A percentile compares a stretch with the other conserved stretches of the same genome.
These are phyloP conservation scores for Strigamia maritima DNA, from an alignment of 2,888 invertebrate species.

Conservation along the genomic window DNA sequence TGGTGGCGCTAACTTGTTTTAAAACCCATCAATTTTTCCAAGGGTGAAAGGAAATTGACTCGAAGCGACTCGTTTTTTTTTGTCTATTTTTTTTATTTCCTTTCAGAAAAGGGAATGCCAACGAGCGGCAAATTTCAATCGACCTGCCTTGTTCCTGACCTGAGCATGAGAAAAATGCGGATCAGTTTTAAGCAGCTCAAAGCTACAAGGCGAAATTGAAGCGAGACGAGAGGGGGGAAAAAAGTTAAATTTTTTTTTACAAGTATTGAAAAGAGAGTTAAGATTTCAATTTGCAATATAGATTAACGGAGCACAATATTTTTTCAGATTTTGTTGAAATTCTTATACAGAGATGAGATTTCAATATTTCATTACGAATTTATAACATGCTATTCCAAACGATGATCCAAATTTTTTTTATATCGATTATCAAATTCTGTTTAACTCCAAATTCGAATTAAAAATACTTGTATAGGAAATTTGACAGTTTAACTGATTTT, in stretches of 20 bases:
- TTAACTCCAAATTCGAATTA: too few species aligned
- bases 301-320: background rate
- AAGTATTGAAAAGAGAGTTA: background rate
- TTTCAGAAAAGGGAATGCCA: background rate
- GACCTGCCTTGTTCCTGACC: slow-evolving; percentile 11
- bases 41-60: slow-evolving; percentile 32
- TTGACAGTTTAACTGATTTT: background rate
- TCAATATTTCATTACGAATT: background rate
- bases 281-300: background rate
- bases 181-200: slow-evolving; percentile 5
- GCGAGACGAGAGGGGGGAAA: background rate
- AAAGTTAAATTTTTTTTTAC: background rate
- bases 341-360: background rate
- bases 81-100: background rate
- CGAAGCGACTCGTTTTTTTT: slow-evolving; percentile 16
- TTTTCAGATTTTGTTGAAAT: background rate
- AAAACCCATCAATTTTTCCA: slow-evolving; percentile 32
- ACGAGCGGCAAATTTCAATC: slow-evolving; percentile 19
- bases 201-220: background rate
- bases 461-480: too few species aligned
- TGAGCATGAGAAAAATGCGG: slow-evolving; percentile 1
- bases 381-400: background rate
- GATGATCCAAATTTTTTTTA: background rate
- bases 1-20: slow-evolving; percentile 34
- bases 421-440: background rate